Base-by-base conservation (phyloP, 2,113 vertebrate genomes). In the Hepsetus odoe region DNA sequence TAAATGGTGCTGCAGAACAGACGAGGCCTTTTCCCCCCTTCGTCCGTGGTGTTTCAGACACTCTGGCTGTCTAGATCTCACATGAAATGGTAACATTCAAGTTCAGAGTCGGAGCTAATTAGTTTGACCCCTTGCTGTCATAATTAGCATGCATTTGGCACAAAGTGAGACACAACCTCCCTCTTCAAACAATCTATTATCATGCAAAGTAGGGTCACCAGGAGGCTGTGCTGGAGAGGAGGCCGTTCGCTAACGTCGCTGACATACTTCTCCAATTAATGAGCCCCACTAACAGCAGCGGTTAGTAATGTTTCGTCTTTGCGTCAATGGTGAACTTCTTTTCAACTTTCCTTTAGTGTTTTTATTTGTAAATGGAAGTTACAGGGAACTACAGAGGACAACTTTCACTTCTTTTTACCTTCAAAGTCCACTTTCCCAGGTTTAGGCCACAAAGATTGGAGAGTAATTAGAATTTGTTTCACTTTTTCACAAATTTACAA, bases 91-190 rank as follows among this genome's bases (percentile, higher is more conserved):
- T 33, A 40, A 70, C 70, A 76, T 61, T 76, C 66, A 85, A 86
- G 90, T 91, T 91, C 89, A 90, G 86, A 87, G 85, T 49, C 77
- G 81, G 87, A 74, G 74, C 87, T 94, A 93, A 94, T 94, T 89
- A 93, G 91, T 89, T 92, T 92, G 90, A 94, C 93, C 92, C 92
- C 89, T 89, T 72, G 68, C 87, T 88, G 89, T 90, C 89, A 87
- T 86, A 86, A 93, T 92, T 90, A 92, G 89, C 89, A 86, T 81
- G 74, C 38, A 67, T 78, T 62, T 72, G 81, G 85, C 89, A 77
- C 55, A 77, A 74, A 72, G 64, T 35, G 65, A 74, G 77, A 81
- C 65, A 83, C 80, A 80, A 83, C 88, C 87, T 84, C 69, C 71
- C 72, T 76, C 75, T 42, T 85, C 83, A 76, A 80, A 80, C 89